Evolutionary conservation across 2,797 vertebrate species (phyloP).

Genomic region (Peromyscus nudipes): DNA sequence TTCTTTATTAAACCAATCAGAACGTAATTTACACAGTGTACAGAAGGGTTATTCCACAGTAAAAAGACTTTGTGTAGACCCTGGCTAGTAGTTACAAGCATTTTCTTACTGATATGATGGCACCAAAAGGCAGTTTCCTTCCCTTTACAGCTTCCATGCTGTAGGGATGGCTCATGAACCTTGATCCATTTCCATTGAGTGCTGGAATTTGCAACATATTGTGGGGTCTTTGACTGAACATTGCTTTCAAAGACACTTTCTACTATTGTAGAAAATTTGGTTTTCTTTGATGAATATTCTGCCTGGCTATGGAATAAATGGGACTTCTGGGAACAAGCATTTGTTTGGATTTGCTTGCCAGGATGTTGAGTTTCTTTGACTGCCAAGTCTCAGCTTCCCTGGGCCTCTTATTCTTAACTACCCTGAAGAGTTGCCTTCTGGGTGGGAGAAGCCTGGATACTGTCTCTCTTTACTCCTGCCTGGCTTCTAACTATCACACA

Average conservation of each 20-base stretch:
- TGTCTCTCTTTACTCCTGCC: not conserved
- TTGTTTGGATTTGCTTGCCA: not conserved
- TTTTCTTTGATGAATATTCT: not conserved
- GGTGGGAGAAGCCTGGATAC: not conserved
- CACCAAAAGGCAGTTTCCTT: not conserved
- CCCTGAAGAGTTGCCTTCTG: not conserved
- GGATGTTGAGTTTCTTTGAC: not conserved
- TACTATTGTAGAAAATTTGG: not conserved
- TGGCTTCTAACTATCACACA: not conserved
- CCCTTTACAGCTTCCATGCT: fast-evolving
- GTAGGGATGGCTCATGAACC: not conserved
- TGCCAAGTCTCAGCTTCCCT: not conserved
- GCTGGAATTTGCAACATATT: not conserved
- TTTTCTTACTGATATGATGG: not conserved
- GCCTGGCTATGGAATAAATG: not conserved
- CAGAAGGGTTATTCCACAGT: no score
- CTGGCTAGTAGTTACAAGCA: not conserved
- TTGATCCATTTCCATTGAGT: not conserved
- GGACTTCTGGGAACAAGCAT: not conserved
- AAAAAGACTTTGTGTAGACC: not conserved
- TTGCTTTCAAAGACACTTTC: not conserved
- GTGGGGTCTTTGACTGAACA: not conserved
- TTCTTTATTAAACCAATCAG: no score
- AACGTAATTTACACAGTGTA: no score
- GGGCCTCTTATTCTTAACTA: not conserved